phyloP scores from a whole-genome alignment of 2,888 invertebrate species.

The Microchrysa polita region DNA sequence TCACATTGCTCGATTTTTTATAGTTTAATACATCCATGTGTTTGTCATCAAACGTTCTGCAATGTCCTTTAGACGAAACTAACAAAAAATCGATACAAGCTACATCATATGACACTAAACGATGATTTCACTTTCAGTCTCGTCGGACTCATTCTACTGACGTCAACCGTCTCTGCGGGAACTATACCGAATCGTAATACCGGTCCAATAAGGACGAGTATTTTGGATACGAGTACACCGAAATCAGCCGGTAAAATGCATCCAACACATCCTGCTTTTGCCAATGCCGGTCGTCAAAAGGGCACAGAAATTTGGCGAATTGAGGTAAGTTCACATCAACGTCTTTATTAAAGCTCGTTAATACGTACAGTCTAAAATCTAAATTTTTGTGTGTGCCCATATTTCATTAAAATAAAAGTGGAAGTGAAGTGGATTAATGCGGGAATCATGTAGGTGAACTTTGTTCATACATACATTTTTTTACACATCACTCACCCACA shows the following conservation, averaged over 20 bases:
- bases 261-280: slow-evolving; percentile 77
- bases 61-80: background rate
- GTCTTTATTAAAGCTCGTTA: too few relatives aligned
- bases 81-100: background rate
- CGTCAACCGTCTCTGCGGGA: slow-evolving; percentile 58
- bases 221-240: slow-evolving; percentile 33
- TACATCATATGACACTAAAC: background rate
- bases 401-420: too few relatives aligned
- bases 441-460: too few relatives aligned
- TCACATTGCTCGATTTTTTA: too few relatives aligned
- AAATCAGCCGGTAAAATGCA: slow-evolving; percentile 64
- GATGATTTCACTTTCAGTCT: slow-evolving; percentile 52
- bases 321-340: slow-evolving; percentile 73
- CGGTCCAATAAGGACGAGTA: slow-evolving; percentile 52
- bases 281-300: slow-evolving; percentile 72
- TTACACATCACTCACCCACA: too few relatives aligned
- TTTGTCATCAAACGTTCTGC: too few relatives aligned
- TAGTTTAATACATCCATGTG: too few relatives aligned
- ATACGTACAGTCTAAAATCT: too few relatives aligned
- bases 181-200: slow-evolving; percentile 59
- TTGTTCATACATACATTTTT: too few relatives aligned
- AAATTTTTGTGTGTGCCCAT: too few relatives aligned
- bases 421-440: too few relatives aligned
- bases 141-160: slow-evolving; percentile 55
- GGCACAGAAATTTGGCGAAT: slow-evolving; percentile 84